phyloP scores from a whole-genome alignment of 2,797 vertebrate genomes.

The Molossus alvarezi region DNA sequence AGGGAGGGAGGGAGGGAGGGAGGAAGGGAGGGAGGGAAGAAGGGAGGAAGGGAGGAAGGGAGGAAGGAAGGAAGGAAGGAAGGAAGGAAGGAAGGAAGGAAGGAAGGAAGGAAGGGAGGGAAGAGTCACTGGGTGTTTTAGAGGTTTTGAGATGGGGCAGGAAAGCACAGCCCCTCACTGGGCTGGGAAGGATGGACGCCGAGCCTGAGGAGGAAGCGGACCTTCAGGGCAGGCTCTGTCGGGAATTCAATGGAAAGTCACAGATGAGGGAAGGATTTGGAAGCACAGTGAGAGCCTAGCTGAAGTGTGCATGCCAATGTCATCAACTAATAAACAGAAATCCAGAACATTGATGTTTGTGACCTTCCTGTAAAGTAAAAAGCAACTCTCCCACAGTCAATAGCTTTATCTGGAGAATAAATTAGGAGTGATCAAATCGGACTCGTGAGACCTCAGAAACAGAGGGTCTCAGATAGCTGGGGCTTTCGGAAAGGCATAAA shows the following conservation, averaged over 20 bases:
- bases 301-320: not conserved
- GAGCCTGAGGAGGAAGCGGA: not conserved
- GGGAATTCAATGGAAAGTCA: not conserved
- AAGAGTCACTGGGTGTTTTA: not conserved
- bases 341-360: slow-evolving; percentile 69
- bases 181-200: not conserved
- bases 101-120: too few relatives aligned
- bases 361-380: slow-evolving; percentile 63
- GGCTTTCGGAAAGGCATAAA: slow-evolving; percentile 71
- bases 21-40: too few relatives aligned
- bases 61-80: accelerated
- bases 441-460: slow-evolving; percentile 72
- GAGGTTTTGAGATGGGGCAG: not conserved
- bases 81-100: not conserved
- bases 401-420: slow-evolving; percentile 77
- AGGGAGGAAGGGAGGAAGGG: not conserved
- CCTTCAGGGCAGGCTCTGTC: not conserved
- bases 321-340: slow-evolving; percentile 80
- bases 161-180: not conserved
- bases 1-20: accelerated
- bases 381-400: slow-evolving; percentile 55
- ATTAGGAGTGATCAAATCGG: slow-evolving; percentile 77
- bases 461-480: slow-evolving; percentile 69
- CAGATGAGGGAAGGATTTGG: not conserved
- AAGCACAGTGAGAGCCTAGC: not conserved